Evolutionary conservation across 1,140 invertebrate species (phyloP).

Genomic region (Drosophila seguyi): DNA sequence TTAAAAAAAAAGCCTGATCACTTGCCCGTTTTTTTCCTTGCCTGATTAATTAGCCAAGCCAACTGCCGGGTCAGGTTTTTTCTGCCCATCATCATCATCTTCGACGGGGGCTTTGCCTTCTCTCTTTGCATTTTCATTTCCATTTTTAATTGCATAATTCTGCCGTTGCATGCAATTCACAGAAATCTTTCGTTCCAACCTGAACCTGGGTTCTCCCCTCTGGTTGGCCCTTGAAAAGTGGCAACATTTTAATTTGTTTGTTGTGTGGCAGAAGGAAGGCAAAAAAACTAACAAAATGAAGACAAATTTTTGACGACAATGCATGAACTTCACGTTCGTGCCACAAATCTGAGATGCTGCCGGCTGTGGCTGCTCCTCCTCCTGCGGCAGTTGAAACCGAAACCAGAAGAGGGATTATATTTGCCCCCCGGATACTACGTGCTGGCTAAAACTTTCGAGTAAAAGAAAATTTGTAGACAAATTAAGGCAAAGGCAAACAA

Average conservation of each 20-base stretch:
- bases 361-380: constrained; percentile 20
- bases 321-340: constrained; percentile 81
- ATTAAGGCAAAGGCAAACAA: constrained; percentile 79
- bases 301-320: constrained; percentile 78
- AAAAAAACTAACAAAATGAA: constrained; percentile 46
- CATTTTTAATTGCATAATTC: constrained; percentile 84
- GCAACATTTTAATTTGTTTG: constrained; percentile 79
- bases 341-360: constrained; percentile 76
- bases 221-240: constrained; percentile 50
- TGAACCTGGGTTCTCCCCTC: constrained; percentile 1
- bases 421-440: constrained; percentile 38
- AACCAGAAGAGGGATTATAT: constrained; percentile 34
- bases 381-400: constrained; percentile 49
- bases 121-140: constrained; percentile 60
- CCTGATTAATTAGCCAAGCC: constrained; percentile 54
- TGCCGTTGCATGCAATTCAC: constrained; percentile 70
- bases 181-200: constrained; percentile 50
- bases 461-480: constrained; percentile 78
- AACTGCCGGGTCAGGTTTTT: constrained; percentile 43
- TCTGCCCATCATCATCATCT: constrained; percentile 37
- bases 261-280: constrained; percentile 30
- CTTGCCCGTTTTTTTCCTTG: constrained; percentile 27
- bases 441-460: constrained; percentile 40
- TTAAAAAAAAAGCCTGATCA: constrained; percentile 23
- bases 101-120: constrained; percentile 18